Conservation (phyloP, 2,888 invertebrate genomes). For the Oligia fasciuncula region DNA sequence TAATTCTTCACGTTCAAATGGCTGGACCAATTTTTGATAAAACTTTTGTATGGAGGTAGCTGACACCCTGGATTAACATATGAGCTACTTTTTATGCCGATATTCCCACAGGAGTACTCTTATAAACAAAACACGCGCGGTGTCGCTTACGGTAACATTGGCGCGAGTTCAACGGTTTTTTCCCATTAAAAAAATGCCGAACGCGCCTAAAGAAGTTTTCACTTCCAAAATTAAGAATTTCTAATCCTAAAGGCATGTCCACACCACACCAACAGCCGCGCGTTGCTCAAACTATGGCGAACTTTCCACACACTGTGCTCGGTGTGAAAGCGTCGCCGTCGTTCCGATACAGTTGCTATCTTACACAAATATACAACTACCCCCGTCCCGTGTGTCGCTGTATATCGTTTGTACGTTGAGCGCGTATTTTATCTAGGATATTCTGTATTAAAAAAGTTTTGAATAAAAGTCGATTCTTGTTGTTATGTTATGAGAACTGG, state of each 20-base stretch:
- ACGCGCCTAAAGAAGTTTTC: too few species aligned
- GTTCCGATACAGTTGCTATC: slow-evolving; percentile 83
- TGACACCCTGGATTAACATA: too few species aligned
- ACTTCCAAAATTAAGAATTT: neutral
- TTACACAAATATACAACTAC: slow-evolving; percentile 75
- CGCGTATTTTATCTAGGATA: slow-evolving; percentile 11
- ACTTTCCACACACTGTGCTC: slow-evolving; percentile 79
- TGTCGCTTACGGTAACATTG: too few species aligned
- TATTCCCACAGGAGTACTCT: too few species aligned
- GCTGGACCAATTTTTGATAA: too few species aligned
- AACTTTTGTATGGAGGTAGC: too few species aligned
- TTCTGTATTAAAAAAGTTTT: slow-evolving; percentile 33
- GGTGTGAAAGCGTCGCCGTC: slow-evolving; percentile 79
- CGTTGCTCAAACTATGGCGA: slow-evolving; percentile 78
- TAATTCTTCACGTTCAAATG: too few species aligned
- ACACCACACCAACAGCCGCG: slow-evolving; percentile 56
- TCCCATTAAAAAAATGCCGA: too few species aligned
- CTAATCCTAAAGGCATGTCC: slow-evolving; percentile 65
- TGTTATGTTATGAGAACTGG: neutral
- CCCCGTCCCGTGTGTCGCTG: slow-evolving; percentile 12
- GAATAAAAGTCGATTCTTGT: neutral
- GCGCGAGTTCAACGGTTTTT: too few species aligned
- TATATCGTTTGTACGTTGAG: slow-evolving; percentile 5
- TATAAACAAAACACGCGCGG: too few species aligned
- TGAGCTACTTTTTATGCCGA: too few species aligned